These are phyloP conservation scores for Grammomys dolichurus DNA, from an alignment of 2,113 vertebrate species.

Conservation along the genomic window DNA sequence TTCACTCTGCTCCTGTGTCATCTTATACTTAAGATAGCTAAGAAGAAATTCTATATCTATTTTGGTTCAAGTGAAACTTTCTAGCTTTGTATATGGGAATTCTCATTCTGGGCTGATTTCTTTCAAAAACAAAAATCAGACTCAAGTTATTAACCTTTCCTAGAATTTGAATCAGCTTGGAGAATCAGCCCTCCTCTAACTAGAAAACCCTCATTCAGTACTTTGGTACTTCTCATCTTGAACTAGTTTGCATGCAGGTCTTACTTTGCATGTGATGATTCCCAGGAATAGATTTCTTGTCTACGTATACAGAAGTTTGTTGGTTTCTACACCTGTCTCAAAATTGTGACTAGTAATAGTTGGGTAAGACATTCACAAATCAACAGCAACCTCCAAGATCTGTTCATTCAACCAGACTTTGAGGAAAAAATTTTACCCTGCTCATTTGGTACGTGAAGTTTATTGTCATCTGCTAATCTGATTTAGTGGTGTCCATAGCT, in stretches of 20 bases:
- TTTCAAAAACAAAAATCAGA: background rate
- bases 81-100: background rate
- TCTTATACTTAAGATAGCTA: background rate
- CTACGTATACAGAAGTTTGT: background rate
- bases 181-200: background rate
- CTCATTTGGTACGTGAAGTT: background rate
- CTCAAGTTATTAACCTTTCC: background rate
- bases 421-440: background rate
- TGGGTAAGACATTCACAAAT: background rate
- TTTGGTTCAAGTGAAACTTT: background rate
- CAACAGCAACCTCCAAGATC: background rate
- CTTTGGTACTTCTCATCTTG: background rate
- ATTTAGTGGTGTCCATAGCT: background rate
- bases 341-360: background rate
- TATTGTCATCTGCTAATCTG: background rate
- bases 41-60: background rate
- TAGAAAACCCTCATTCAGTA: background rate
- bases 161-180: background rate
- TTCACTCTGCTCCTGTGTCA: rapidly evolving
- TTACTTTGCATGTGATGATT: background rate
- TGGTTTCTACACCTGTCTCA: background rate
- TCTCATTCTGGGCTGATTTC: rapidly evolving
- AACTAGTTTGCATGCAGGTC: background rate
- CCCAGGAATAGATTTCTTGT: background rate
- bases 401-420: background rate